phyloP scores from a whole-genome alignment of 1,140 invertebrate species.

The Gonatopus flavifemur region DNA sequence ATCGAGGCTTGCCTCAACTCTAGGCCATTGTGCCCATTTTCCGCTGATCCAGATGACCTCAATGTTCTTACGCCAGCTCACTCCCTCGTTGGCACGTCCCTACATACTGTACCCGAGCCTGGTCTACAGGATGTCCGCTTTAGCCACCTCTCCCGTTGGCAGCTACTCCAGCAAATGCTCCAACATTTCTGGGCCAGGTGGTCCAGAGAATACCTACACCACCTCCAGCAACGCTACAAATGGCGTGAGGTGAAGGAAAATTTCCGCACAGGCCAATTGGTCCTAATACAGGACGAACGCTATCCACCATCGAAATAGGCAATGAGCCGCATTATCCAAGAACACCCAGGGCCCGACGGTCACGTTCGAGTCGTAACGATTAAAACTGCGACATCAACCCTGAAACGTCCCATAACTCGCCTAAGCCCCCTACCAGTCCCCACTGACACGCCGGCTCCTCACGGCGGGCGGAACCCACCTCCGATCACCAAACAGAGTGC shows the following conservation, averaged over 20 bases:
- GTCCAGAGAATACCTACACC: slow-evolving; percentile 7
- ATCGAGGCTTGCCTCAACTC: slow-evolving; percentile 27
- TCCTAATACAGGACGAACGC: slow-evolving; percentile 13
- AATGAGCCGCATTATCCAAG: slow-evolving; percentile 23
- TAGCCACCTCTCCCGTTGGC: too few relatives aligned
- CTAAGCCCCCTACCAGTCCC: slow-evolving; percentile 7
- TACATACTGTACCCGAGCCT: neutral
- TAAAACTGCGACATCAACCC: slow-evolving; percentile 17
- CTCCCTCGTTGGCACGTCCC: neutral
- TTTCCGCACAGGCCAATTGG: slow-evolving; percentile 2
- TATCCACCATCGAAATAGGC: slow-evolving; percentile 6
- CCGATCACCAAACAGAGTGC: too few relatives aligned
- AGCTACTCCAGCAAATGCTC: too few relatives aligned
- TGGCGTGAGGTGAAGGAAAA: slow-evolving; percentile 6
- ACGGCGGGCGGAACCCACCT: too few relatives aligned
- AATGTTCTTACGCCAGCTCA: neutral
- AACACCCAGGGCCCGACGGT: slow-evolving; percentile 22
- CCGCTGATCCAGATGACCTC: slow-evolving; percentile 7
- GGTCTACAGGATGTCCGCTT: neutral
- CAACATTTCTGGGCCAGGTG: too few relatives aligned
- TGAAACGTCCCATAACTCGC: slow-evolving; percentile 12
- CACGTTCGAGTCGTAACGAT: slow-evolving; percentile 22
- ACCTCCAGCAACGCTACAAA: slow-evolving; percentile 13
- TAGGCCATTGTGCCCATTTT: slow-evolving; percentile 12
- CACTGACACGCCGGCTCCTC: too few relatives aligned